These are phyloP conservation scores for Pelobates cultripes DNA, from an alignment of 2,797 vertebrate species.

Conservation along the genomic window DNA sequence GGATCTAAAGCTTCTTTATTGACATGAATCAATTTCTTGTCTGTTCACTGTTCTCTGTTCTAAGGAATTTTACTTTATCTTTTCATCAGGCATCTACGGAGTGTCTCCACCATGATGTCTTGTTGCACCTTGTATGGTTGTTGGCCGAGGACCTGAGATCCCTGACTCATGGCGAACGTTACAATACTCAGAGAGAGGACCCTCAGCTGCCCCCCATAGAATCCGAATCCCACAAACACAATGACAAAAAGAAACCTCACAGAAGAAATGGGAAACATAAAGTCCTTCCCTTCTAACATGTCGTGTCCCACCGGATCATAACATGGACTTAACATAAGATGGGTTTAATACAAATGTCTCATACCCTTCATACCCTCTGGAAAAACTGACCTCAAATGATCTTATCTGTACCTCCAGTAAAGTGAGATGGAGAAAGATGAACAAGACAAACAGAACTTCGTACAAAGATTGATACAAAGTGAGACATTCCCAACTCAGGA, in stretches of 20 bases:
- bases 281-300: background rate
- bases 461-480: too few relatives aligned
- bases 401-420: too few relatives aligned
- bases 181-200: background rate
- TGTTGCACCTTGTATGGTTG: constrained; percentile 25
- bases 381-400: too few relatives aligned
- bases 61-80: too few relatives aligned
- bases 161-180: background rate
- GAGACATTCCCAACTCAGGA: too few relatives aligned
- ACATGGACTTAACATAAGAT: too few relatives aligned
- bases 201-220: background rate
- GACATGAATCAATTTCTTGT: background rate
- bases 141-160: constrained; percentile 11
- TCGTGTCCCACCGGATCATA: too few relatives aligned
- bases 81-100: constrained; percentile 33
- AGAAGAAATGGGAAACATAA: background rate
- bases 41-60: background rate
- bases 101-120: constrained; percentile 21
- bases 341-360: too few relatives aligned
- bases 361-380: too few relatives aligned
- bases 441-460: too few relatives aligned
- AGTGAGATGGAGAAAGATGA: too few relatives aligned
- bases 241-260: background rate
- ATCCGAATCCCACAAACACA: background rate
- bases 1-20: too few relatives aligned